Evolutionary conservation across 1,140 invertebrate genomes (phyloP).

Genomic region (Hyposmocoma kahamanoa): DNA sequence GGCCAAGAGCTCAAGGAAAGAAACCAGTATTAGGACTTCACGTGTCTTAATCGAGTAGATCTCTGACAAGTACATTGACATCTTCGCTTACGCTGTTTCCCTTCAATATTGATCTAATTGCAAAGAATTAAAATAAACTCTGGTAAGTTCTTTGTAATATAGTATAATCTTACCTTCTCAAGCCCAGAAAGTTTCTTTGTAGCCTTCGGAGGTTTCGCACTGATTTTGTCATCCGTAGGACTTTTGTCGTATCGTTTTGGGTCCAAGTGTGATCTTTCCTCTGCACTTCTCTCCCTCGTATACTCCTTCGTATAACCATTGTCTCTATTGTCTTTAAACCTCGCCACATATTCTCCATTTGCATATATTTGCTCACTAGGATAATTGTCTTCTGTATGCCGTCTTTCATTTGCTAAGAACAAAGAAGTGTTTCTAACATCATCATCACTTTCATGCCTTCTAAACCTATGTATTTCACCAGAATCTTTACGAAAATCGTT

Average conservation of each 20-base stretch:
- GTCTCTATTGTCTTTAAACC: slow-evolving; percentile 49
- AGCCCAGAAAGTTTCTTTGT: slow-evolving; percentile 78
- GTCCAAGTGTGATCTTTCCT: slow-evolving; percentile 77
- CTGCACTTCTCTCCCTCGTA: slow-evolving; percentile 75
- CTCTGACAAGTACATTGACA: too few species aligned
- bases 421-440: slow-evolving; percentile 78
- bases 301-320: slow-evolving; percentile 71
- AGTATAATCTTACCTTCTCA: slow-evolving; percentile 79
- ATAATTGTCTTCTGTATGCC: slow-evolving; percentile 77
- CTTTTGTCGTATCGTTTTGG: slow-evolving; percentile 74
- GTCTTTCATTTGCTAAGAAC: slow-evolving; percentile 78
- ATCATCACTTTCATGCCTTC: slow-evolving; percentile 75
- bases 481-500: slow-evolving; percentile 84
- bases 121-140: neutral
- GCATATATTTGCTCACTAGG: slow-evolving; percentile 62
- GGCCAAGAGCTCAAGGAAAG: too few species aligned
- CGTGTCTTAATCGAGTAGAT: too few species aligned
- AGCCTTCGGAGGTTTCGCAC: slow-evolving; percentile 75
- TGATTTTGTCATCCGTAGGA: slow-evolving; percentile 63
- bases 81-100: too few species aligned
- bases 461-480: slow-evolving; percentile 68
- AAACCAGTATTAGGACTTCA: too few species aligned
- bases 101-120: neutral
- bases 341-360: slow-evolving; percentile 52
- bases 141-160: slow-evolving; percentile 3